Conservation (phyloP, 2,113 vertebrate genomes). For the Crypturellus undulatus region DNA sequence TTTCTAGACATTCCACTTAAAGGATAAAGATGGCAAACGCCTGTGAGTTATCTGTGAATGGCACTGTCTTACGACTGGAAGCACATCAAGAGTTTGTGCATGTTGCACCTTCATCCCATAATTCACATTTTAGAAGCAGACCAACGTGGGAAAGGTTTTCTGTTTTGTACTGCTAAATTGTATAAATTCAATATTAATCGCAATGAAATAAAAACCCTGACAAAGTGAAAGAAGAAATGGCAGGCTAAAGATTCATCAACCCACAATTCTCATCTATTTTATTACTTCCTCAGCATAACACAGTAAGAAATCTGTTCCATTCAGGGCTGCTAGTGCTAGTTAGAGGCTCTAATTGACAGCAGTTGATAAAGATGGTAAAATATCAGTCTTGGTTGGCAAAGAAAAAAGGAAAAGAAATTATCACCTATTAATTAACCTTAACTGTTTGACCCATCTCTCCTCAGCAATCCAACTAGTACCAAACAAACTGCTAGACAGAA, state of each 20-base stretch:
- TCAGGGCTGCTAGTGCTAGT: not conserved
- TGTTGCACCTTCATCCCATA: not conserved
- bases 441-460: not conserved
- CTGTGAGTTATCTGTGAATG: not conserved
- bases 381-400: not conserved
- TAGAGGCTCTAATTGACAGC: not conserved
- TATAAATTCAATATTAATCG: not conserved
- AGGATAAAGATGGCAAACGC: not conserved
- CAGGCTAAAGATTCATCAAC: not conserved
- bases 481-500: not conserved
- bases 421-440: not conserved
- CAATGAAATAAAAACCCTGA: not conserved
- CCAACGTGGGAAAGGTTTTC: not conserved
- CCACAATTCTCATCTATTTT: not conserved
- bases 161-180: not conserved
- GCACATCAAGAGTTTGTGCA: not conserved
- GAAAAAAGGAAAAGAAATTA: not conserved
- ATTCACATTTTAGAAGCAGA: not conserved
- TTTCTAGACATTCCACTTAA: not conserved
- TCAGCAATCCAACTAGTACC: not conserved
- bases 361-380: not conserved
- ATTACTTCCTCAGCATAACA: not conserved
- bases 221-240: not conserved
- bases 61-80: not conserved
- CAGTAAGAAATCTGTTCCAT: not conserved